phyloP scores from a whole-genome alignment of 2,113 vertebrate species.

The human region GRCh38 chr6:148742501-148743000 shows the following conservation, averaged over 20 bases:
- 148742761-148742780: background rate
- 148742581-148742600: background rate
- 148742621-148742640: background rate
- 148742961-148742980: background rate
- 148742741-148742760: background rate
- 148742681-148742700: background rate
- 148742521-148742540: background rate
- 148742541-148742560: background rate
- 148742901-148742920: background rate
- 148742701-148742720: background rate
- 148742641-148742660: background rate
- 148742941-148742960: background rate
- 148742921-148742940: background rate
- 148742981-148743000: background rate
- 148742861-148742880: background rate
- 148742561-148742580: background rate
- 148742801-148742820: background rate
- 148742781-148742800: background rate
- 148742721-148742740: background rate
- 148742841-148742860: background rate
- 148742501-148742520: background rate
- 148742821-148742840: background rate
- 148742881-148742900: background rate
- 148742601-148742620: background rate
- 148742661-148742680: background rate